A percentile compares a stretch with the other conserved stretches of the same genome.
Evolutionary conservation across 2,113 vertebrate genomes (phyloP).

Genomic region (Leiothrix lutea): DNA sequence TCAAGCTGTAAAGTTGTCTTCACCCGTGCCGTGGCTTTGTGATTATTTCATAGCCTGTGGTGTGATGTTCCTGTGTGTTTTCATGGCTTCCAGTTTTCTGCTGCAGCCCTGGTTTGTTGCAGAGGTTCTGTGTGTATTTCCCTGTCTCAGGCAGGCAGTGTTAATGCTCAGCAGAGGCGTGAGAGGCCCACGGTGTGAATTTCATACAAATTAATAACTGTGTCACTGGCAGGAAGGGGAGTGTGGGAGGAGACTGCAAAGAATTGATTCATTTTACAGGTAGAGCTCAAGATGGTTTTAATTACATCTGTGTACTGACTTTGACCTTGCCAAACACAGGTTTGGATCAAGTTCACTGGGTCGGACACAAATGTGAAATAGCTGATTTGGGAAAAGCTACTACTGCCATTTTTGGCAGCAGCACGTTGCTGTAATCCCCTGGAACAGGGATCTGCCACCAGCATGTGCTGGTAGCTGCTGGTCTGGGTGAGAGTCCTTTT

Average conservation of each 20-base stretch:
- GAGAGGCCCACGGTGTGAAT: not conserved
- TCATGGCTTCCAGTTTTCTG: not conserved
- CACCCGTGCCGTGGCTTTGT: rapidly evolving
- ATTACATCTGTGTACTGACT: not conserved
- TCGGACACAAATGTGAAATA: not conserved
- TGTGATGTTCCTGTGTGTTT: not conserved
- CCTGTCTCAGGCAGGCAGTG: not conserved
- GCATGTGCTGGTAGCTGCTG: rapidly evolving
- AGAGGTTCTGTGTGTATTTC: not conserved
- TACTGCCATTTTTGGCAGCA: not conserved
- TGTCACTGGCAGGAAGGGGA: not conserved
- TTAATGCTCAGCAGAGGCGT: not conserved
- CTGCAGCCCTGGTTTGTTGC: not conserved
- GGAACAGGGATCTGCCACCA: not conserved
- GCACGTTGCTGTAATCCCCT: not conserved
- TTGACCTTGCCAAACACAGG: not conserved
- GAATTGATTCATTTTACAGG: not conserved
- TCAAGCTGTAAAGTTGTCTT: not conserved
- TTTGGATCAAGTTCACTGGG: not conserved
- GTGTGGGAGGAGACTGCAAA: not conserved
- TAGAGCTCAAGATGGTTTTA: not conserved
- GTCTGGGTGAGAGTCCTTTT: not conserved
- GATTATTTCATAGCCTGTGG: not conserved
- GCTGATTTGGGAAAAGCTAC: not conserved
- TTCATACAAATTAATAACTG: not conserved